Evolutionary conservation across 2,113 vertebrate genomes (phyloP), one percentile per base, ranked within the genome.

Genomic region (Trogon melanurus): DNA sequence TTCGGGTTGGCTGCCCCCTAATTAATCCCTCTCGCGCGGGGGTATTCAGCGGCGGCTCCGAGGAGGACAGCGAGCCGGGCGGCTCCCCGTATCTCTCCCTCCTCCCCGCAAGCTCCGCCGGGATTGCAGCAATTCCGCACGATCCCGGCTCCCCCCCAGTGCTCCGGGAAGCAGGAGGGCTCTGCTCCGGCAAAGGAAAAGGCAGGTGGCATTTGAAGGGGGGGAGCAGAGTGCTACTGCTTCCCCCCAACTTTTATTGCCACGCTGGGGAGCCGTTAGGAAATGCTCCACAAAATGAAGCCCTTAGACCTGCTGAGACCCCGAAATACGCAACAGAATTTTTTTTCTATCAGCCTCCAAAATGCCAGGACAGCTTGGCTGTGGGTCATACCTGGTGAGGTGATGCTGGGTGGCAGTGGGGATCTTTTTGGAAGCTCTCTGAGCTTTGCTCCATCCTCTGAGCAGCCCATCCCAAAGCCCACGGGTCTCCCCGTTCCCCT

Each of bases 91-190:
- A 73, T 58, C 74, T 19, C 13, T 81, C 30, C 60, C 45, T 88
- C 67, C 60, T 86, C 47, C 72, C 58, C 21, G 10, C 45, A 25
- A 26, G 45, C 75, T 82, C 67, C 70, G 87, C 32, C 21, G 89
- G 67, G 41, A 85, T 66, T 96, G 91, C 81, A 87, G 94, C 70
- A 75, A 61, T 88, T 73, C 71, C 4, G 3, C 53, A 14, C 0
- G 0, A 73, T 62, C 51, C 36, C 6, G 4, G 58, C 36, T 94
- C 15, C 50, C 25, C 25, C 22, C 0, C 0, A 45, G 64, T 1
- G 0, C 48, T 53, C 47, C 2, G 10, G 80, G 53, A 61, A 79
- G 67, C 65, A 5, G 70, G 36, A 91, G 44, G 18, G 65, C n/a
- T 88, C 65, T 29, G 61, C 66, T 82, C 34, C 11, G 1, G 58